Percentiles rank a stretch among this genome's conserved stretches.
Conservation (phyloP, 1,140 invertebrate genomes). For the Drosophila rufa region DNA sequence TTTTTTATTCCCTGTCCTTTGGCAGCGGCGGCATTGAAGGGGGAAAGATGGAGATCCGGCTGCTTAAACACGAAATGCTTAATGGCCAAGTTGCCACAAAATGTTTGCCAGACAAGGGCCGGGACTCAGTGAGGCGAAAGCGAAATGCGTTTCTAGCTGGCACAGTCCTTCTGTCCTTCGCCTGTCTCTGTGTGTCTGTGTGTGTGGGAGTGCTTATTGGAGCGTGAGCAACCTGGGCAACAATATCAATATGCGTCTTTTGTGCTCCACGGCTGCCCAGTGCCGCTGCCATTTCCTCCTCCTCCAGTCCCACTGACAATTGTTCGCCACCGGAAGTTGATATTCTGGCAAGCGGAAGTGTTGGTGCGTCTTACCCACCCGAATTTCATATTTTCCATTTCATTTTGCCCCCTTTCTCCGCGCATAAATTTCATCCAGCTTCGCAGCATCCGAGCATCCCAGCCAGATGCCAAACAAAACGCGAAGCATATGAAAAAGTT, state of each 20-base stretch:
- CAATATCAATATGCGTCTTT: slow-evolving; percentile 79
- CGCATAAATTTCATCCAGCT: slow-evolving; percentile 69
- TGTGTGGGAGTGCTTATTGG: slow-evolving; percentile 51
- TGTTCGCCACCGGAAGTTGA: slow-evolving; percentile 74
- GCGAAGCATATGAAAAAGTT: slow-evolving; percentile 45
- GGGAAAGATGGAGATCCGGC: slow-evolving; percentile 5
- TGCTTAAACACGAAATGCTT: slow-evolving; percentile 69
- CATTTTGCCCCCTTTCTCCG: slow-evolving; percentile 25
- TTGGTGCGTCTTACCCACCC: slow-evolving; percentile 42
- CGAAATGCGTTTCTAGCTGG: slow-evolving; percentile 71
- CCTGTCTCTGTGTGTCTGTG: slow-evolving; percentile 5
- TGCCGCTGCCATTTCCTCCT: neutral
- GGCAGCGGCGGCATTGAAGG: neutral
- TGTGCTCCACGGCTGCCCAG: slow-evolving; percentile 30
- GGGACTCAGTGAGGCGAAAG: slow-evolving; percentile 65
- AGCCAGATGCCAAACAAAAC: slow-evolving; percentile 34
- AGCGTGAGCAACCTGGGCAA: slow-evolving; percentile 70
- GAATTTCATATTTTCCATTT: slow-evolving; percentile 66
- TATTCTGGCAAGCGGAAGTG: slow-evolving; percentile 76
- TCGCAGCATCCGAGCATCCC: neutral
- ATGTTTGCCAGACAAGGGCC: slow-evolving; percentile 59
- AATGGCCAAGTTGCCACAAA: slow-evolving; percentile 80
- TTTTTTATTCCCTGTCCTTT: slow-evolving; percentile 49
- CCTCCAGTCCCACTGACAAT: slow-evolving; percentile 48
- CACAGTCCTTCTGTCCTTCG: slow-evolving; percentile 43